These are phyloP conservation scores for Pseudorhombus dupliciocellatus DNA, from an alignment of 2,113 vertebrate species.

Conservation along the genomic window DNA sequence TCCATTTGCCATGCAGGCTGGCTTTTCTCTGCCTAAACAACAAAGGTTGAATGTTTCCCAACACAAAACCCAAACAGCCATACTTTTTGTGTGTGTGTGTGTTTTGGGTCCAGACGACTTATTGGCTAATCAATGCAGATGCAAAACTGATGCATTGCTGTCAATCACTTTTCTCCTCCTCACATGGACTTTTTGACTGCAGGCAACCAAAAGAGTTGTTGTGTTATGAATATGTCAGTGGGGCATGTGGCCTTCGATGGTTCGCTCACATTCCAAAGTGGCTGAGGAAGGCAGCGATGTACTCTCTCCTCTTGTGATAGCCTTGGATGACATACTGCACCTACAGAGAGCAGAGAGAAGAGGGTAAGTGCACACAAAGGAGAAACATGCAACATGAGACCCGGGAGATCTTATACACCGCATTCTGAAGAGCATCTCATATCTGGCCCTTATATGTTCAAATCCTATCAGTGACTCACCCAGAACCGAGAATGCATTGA, in stretches of 20 bases:
- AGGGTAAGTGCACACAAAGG: not conserved
- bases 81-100: no score
- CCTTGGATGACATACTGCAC: slow-evolving; percentile 99
- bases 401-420: not conserved
- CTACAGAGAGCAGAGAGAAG: slow-evolving; percentile 71
- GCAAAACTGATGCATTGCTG: no score
- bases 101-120: no score
- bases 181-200: no score
- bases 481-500: not conserved
- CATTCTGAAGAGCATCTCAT: not conserved
- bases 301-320: slow-evolving; percentile 98
- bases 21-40: not conserved
- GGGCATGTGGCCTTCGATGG: not conserved
- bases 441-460: not conserved
- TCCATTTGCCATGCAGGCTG: no score
- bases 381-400: not conserved
- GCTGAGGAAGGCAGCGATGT: slow-evolving; percentile 98
- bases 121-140: no score
- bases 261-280: slow-evolving; percentile 98
- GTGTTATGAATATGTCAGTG: no score
- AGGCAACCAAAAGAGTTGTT: no score
- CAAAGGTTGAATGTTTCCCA: not conserved
- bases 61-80: not conserved
- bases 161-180: no score
- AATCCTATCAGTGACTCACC: not conserved